Conservation (phyloP, 2,797 vertebrate genomes). For the Sebastes itinus region DNA sequence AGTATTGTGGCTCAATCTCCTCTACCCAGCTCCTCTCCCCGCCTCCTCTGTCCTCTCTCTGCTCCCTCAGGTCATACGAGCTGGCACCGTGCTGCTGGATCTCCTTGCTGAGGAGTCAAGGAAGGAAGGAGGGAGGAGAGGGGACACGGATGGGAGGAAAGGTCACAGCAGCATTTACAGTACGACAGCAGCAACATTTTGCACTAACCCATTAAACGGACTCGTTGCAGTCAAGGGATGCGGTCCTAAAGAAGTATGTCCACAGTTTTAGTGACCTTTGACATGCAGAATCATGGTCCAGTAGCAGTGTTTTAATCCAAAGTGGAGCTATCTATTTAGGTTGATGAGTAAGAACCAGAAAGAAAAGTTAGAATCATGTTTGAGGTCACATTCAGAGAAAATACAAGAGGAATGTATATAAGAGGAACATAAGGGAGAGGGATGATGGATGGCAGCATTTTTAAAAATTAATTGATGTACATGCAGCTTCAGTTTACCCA, state of each 20-base stretch:
- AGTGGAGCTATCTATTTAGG: background rate
- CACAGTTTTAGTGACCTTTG: background rate
- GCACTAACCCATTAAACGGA: background rate
- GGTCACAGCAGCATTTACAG: slow-evolving; percentile 3
- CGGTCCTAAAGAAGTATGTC: background rate
- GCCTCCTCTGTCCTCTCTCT: slow-evolving; percentile 25
- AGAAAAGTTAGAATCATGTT: background rate
- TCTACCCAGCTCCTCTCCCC: slow-evolving; percentile 1
- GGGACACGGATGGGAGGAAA: slow-evolving; percentile 23
- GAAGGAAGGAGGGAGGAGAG: background rate
- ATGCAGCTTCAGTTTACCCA: slow-evolving; percentile 1
- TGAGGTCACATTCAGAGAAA: background rate
- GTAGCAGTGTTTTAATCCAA: background rate
- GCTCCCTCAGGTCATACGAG: slow-evolving; percentile 45
- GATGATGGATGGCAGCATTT: background rate
- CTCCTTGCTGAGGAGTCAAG: slow-evolving; percentile 16
- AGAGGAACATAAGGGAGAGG: background rate
- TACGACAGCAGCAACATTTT: background rate
- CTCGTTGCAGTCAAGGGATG: background rate
- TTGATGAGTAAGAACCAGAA: background rate
- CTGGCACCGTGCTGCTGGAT: slow-evolving; percentile 34
- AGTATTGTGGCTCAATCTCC: slow-evolving; percentile 40
- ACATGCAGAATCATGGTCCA: background rate
- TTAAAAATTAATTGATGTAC: background rate
- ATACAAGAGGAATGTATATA: background rate